Percentiles rank a stretch among this genome's conserved stretches.
Conservation (phyloP, 1,140 invertebrate genomes). For the Drosophila micromelanica region DNA sequence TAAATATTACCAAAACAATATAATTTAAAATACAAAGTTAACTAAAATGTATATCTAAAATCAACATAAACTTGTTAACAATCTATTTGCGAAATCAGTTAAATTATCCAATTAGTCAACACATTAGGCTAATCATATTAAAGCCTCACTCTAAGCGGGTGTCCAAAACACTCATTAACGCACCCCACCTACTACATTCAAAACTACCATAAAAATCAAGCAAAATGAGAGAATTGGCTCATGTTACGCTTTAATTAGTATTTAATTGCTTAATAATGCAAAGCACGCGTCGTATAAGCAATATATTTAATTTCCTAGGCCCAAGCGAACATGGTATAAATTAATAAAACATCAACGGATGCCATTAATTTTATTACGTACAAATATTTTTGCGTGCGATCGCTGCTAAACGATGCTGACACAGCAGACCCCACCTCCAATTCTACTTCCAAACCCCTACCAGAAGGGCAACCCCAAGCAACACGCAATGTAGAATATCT, state of each 20-base stretch:
- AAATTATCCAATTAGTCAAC: slow-evolving; percentile 38
- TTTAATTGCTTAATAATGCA: slow-evolving; percentile 82
- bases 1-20: too few species aligned
- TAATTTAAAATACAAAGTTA: too few species aligned
- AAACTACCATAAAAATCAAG: slow-evolving; percentile 8
- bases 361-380: slow-evolving; percentile 81
- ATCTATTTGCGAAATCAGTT: not conserved
- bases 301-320: slow-evolving; percentile 74
- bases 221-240: slow-evolving; percentile 51
- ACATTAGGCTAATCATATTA: slow-evolving; percentile 37
- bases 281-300: slow-evolving; percentile 72
- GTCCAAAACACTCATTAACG: slow-evolving; percentile 24
- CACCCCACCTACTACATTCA: not conserved
- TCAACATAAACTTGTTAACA: not conserved
- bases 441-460: not conserved
- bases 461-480: slow-evolving; percentile 13
- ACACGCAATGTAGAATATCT: slow-evolving; percentile 51
- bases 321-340: slow-evolving; percentile 61
- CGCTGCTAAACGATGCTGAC: slow-evolving; percentile 66
- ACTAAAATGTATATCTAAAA: not conserved
- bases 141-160: not conserved
- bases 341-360: slow-evolving; percentile 79
- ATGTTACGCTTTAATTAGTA: slow-evolving; percentile 80
- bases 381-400: slow-evolving; percentile 79
- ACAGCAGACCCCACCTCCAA: slow-evolving; percentile 8